phyloP scores from a whole-genome alignment of 2,797 vertebrate species.

The Babyrousa celebensis region DNA sequence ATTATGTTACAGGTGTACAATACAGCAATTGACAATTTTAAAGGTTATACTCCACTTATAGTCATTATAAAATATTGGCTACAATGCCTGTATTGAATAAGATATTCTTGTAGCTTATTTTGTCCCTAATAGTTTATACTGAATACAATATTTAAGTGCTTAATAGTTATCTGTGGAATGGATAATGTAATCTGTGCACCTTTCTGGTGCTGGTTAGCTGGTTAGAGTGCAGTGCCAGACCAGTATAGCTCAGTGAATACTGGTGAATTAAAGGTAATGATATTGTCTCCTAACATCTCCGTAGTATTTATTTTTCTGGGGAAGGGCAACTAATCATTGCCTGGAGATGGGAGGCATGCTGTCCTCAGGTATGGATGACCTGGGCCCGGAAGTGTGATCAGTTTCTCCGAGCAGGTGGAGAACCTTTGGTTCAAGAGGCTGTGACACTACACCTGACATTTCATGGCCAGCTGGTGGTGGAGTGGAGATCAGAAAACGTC shows the following conservation, averaged over 20 bases:
- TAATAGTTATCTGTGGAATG: not conserved
- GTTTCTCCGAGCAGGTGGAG: not conserved
- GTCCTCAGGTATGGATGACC: not conserved
- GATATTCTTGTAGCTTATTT: not conserved
- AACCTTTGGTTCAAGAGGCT: constrained; percentile 4
- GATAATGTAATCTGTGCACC: not conserved
- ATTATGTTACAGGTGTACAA: not conserved
- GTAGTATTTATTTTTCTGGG: constrained; percentile 38
- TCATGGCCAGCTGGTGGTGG: not conserved
- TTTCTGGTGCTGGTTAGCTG: not conserved
- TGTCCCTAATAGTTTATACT: not conserved
- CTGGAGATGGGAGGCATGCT: not conserved
- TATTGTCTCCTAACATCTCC: not conserved
- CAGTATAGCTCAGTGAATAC: not conserved
- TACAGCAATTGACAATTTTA: not conserved
- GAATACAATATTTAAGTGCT: not conserved
- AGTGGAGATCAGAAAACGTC: not conserved
- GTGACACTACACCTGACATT: not conserved
- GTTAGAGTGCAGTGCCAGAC: not conserved
- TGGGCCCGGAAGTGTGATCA: not conserved
- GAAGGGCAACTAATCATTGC: not conserved
- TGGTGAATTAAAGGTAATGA: not conserved
- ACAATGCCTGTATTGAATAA: not conserved
- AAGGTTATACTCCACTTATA: not conserved
- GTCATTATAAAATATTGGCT: not conserved